Evolutionary conservation across 2,888 invertebrate genomes (phyloP).

Genomic region (Agonum fuliginosum): DNA sequence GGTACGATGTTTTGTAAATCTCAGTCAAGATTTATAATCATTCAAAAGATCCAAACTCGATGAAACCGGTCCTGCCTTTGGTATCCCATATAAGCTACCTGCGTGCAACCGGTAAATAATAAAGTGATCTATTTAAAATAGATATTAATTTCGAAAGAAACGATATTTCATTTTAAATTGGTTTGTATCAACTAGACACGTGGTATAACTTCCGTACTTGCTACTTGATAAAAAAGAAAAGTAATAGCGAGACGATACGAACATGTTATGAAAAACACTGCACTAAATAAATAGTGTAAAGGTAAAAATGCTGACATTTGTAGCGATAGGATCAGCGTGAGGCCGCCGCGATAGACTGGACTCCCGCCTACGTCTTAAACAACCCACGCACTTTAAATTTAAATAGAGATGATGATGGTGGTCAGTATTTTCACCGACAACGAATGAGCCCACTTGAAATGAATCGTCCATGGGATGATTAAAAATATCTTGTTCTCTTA

Average conservation of each 20-base stretch:
- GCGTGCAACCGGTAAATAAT: slow-evolving; percentile 40
- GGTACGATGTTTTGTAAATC: too few species aligned
- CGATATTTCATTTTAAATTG: slow-evolving; percentile 57
- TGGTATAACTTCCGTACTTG: slow-evolving; percentile 50
- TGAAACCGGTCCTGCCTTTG: neutral
- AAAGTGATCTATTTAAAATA: slow-evolving; percentile 58
- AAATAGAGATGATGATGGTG: neutral
- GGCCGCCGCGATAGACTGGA: slow-evolving; percentile 2
- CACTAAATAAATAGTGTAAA: slow-evolving; percentile 47
- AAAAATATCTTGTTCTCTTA: too few species aligned
- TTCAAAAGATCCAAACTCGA: too few species aligned
- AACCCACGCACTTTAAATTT: neutral
- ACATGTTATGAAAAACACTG: slow-evolving; percentile 43
- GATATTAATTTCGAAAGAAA: slow-evolving; percentile 58
- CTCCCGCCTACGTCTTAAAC: neutral
- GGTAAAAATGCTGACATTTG: slow-evolving; percentile 50
- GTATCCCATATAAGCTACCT: slow-evolving; percentile 20
- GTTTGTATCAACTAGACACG: slow-evolving; percentile 35
- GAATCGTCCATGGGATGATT: too few species aligned
- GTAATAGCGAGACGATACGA: slow-evolving; percentile 3
- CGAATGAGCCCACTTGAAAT: too few species aligned
- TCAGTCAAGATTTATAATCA: too few species aligned
- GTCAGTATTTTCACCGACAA: too few species aligned
- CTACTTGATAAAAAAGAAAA: slow-evolving; percentile 35
- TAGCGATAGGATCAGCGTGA: slow-evolving; percentile 47